Conservation (phyloP, 1,140 invertebrate species). For the Drosophila erecta region DNA sequence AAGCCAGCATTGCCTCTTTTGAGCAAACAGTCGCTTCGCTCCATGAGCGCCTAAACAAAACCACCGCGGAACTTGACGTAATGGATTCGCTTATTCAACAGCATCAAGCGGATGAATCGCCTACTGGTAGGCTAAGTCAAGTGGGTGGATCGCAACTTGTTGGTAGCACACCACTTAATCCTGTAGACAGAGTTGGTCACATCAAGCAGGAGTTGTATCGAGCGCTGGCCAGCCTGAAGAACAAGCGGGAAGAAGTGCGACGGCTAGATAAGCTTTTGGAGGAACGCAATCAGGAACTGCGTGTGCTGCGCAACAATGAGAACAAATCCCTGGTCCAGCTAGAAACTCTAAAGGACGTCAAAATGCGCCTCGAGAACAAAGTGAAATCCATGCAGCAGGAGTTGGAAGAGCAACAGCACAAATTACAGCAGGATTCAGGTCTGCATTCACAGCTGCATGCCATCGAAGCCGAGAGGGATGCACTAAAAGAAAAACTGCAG, state of each 20-base stretch:
- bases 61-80: conserved; percentile 71
- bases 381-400: conserved; percentile 67
- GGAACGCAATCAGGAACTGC: conserved; percentile 65
- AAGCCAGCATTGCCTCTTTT: conserved; percentile 64
- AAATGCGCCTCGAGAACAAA: conserved; percentile 58
- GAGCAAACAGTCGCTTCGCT: conserved; percentile 68
- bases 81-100: conserved; percentile 80
- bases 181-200: conserved; percentile 62
- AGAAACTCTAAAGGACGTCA: conserved; percentile 69
- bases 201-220: conserved; percentile 77
- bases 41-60: conserved; percentile 59
- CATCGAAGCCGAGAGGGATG: conserved; percentile 39
- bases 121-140: conserved; percentile 47
- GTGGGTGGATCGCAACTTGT: conserved; percentile 39
- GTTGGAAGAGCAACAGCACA: conserved; percentile 39
- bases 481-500: conserved; percentile 34
- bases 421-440: conserved; percentile 25
- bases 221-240: conserved; percentile 65
- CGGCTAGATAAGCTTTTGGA: conserved; percentile 64
- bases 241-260: conserved; percentile 78
- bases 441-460: conserved; percentile 33
- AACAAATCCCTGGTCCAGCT: conserved; percentile 72
- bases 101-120: conserved; percentile 64
- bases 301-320: conserved; percentile 61
- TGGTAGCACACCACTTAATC: conserved; percentile 73